phyloP scores from a whole-genome alignment of 2,888 invertebrate genomes.

The Sycophila texana region DNA sequence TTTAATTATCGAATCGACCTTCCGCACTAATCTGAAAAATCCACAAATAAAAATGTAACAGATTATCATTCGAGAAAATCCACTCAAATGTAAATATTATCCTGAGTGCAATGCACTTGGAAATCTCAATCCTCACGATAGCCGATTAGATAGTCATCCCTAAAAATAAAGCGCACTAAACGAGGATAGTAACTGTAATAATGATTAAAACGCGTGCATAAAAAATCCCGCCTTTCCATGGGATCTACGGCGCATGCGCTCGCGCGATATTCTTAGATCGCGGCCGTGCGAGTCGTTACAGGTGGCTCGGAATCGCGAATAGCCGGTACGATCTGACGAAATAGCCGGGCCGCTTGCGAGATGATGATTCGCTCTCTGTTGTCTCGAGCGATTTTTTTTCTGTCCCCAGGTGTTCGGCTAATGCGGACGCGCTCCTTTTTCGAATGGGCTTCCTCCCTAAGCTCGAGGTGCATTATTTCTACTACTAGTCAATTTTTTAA shows the following conservation, averaged over 20 bases:
- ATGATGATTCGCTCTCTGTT: no score
- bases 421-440: neutral
- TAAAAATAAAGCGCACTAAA: neutral
- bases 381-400: constrained; percentile 18
- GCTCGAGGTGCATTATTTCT: neutral
- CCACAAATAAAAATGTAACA: neutral
- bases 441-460: neutral
- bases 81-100: no score
- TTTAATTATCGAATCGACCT: neutral
- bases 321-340: constrained; percentile 11
- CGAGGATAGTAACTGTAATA: no score
- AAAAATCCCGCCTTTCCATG: neutral
- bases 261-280: constrained; percentile 48
- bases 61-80: neutral
- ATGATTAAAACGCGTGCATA: neutral
- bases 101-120: no score
- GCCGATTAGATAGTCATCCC: neutral
- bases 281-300: constrained; percentile 52
- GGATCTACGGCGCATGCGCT: neutral
- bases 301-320: constrained; percentile 48
- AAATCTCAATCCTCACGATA: no score
- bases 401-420: neutral
- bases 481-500: no score
- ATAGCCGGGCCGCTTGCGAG: constrained; percentile 13
- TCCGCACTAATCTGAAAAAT: neutral